These are phyloP conservation scores for Lacanobia oleracea DNA, from an alignment of 2,888 invertebrate genomes.

Conservation along the genomic window DNA sequence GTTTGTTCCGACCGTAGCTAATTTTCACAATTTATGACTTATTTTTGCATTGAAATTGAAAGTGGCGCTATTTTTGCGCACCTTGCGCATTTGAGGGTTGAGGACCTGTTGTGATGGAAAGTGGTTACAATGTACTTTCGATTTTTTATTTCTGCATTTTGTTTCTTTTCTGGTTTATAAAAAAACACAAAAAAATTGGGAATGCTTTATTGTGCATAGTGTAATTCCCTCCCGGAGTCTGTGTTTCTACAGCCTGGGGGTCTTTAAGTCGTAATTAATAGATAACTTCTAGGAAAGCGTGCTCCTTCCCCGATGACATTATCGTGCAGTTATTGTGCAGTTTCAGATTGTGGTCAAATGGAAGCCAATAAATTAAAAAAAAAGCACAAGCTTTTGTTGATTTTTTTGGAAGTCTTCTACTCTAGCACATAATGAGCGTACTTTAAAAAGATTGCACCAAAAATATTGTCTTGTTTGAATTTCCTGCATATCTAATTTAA, in stretches of 20 bases:
- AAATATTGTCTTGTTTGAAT: constrained; percentile 28
- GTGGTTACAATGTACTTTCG: constrained; percentile 14
- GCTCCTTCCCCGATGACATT: too few species aligned
- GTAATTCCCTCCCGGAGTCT: too few species aligned
- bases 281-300: too few species aligned
- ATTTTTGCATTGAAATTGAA: constrained; percentile 79
- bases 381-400: too few species aligned
- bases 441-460: constrained; percentile 35
- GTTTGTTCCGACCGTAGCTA: constrained; percentile 73
- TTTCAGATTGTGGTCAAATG: too few species aligned
- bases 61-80: constrained; percentile 73
- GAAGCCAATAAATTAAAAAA: too few species aligned
- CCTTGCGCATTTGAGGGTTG: constrained; percentile 52
- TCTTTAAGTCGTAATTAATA: too few species aligned
- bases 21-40: constrained; percentile 79
- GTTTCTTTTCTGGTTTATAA: not conserved
- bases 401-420: not conserved
- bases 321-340: too few species aligned
- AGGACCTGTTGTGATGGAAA: constrained; percentile 23
- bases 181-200: not conserved
- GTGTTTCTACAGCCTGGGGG: too few species aligned
- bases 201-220: too few species aligned
- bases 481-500: constrained; percentile 51
- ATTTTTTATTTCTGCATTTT: constrained; percentile 6
- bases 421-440: constrained; percentile 21